Evolutionary conservation across 37 sponge, comb jelly and placozoan genomes (phyloP).

Genomic region (Tethya wilhelma): DNA sequence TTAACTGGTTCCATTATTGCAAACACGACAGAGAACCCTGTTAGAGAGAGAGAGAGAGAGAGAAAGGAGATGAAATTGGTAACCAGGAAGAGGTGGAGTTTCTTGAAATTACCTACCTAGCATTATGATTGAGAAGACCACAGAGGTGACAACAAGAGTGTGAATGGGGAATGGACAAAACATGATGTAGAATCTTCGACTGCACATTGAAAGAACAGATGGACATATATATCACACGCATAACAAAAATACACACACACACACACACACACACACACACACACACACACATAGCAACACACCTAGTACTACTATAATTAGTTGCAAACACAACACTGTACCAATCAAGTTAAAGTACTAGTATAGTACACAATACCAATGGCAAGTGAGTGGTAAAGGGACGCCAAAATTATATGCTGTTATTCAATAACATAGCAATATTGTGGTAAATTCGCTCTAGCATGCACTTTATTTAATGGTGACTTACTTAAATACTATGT

Average conservation of each 20-base stretch:
- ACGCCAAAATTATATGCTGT: neutral
- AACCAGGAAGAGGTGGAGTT: no score
- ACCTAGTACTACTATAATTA: no score
- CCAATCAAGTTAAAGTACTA: no score
- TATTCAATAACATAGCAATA: neutral
- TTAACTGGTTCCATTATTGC: neutral
- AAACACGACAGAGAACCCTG: conserved; percentile 21
- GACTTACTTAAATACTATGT: conserved; percentile 33
- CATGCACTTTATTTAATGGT: no score
- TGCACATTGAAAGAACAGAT: conserved; percentile 1
- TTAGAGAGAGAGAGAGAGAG: no score
- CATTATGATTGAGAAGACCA: conserved; percentile 12
- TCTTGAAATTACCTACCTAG: conserved; percentile 10
- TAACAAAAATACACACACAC: no score
- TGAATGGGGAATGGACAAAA: conserved; percentile 36
- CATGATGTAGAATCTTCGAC: conserved; percentile 16
- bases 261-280: no score
- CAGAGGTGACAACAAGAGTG: conserved; percentile 5
- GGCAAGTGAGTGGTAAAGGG: neutral
- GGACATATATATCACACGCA: no score
- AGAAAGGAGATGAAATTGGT: no score
- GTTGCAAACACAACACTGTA: no score
- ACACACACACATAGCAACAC: conserved; percentile 11
- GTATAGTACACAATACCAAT: neutral
- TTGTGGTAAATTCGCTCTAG: no score